phyloP scores from a whole-genome alignment of 2,888 invertebrate species.

The Vannuccia rotundouncinata region DNA sequence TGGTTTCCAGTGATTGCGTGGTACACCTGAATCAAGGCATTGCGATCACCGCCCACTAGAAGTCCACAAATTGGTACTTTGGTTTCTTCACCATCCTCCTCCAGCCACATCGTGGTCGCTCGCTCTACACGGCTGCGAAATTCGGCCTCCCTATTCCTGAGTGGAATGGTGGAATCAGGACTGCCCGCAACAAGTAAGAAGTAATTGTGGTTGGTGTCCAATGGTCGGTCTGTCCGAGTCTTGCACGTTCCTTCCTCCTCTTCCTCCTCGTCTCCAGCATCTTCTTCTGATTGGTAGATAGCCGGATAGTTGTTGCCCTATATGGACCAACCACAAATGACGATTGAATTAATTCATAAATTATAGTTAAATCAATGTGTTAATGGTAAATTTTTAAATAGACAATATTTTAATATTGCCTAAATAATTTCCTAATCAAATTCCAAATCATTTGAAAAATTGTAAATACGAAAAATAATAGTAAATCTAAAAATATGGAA shows the following conservation, averaged over 20 bases:
- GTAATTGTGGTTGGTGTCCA: conserved; percentile 57
- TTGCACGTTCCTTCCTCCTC: not conserved
- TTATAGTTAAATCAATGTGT: too few relatives aligned
- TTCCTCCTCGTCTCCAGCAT: conserved; percentile 41
- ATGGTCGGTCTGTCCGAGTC: conserved; percentile 41
- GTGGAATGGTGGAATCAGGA: conserved; percentile 23
- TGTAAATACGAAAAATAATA: too few relatives aligned
- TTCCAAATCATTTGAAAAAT: too few relatives aligned
- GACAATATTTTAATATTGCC: too few relatives aligned
- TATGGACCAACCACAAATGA: too few relatives aligned
- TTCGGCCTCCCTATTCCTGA: conserved; percentile 22
- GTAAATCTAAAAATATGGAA: too few relatives aligned
- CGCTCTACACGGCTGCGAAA: conserved; percentile 51
- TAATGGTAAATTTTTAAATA: too few relatives aligned
- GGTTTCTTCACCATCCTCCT: conserved; percentile 33
- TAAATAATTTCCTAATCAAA: too few relatives aligned
- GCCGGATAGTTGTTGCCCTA: conserved; percentile 43
- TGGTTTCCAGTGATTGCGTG: conserved; percentile 37
- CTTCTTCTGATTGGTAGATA: conserved; percentile 45
- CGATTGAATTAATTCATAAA: too few relatives aligned
- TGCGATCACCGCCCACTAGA: conserved; percentile 35
- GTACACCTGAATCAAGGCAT: conserved; percentile 36
- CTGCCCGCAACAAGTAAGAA: conserved; percentile 56
- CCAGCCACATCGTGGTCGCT: conserved; percentile 43
- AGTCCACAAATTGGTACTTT: conserved; percentile 39